Conservation (phyloP, 2,797 vertebrate species). For the Brotula barbata region DNA sequence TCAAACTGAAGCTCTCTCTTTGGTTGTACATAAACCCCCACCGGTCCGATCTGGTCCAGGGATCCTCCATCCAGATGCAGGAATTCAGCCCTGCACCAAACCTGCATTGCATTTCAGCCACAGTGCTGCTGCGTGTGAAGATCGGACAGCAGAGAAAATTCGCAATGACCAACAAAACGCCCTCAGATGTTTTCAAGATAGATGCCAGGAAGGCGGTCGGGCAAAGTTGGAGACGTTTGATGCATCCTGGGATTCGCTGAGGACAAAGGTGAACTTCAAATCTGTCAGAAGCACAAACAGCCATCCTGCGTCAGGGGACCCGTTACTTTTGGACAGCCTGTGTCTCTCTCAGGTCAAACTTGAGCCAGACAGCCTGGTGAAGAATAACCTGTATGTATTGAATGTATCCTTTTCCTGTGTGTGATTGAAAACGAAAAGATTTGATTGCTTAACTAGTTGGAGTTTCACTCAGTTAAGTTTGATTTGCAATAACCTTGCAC, state of each 20-base stretch:
- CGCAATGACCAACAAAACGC: slow-evolving; percentile 24
- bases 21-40: slow-evolving; percentile 61
- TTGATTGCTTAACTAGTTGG: neutral
- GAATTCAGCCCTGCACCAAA: slow-evolving; percentile 35
- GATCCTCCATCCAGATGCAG: slow-evolving; percentile 49
- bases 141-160: slow-evolving; percentile 54
- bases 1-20: slow-evolving; percentile 68
- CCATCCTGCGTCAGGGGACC: slow-evolving; percentile 35
- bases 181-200: slow-evolving; percentile 31
- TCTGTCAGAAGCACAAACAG: slow-evolving; percentile 63
- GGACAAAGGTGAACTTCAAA: slow-evolving; percentile 65
- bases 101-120: slow-evolving; percentile 19
- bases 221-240: slow-evolving; percentile 42
- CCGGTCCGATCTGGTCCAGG: slow-evolving; percentile 35
- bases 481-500: too few relatives aligned
- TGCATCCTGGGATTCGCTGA: slow-evolving; percentile 64
- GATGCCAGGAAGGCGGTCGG: slow-evolving; percentile 29
- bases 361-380: slow-evolving; percentile 55
- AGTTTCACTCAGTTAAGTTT: too few relatives aligned
- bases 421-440: too few relatives aligned
- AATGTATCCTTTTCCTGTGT: slow-evolving; percentile 86
- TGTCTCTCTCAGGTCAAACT: slow-evolving; percentile 70
- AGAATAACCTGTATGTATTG: slow-evolving; percentile 62
- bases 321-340: slow-evolving; percentile 51
- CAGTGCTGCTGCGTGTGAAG: slow-evolving; percentile 42